Base-by-base conservation (phyloP, 2,888 invertebrate genomes). In the Venusia cambrica region DNA sequence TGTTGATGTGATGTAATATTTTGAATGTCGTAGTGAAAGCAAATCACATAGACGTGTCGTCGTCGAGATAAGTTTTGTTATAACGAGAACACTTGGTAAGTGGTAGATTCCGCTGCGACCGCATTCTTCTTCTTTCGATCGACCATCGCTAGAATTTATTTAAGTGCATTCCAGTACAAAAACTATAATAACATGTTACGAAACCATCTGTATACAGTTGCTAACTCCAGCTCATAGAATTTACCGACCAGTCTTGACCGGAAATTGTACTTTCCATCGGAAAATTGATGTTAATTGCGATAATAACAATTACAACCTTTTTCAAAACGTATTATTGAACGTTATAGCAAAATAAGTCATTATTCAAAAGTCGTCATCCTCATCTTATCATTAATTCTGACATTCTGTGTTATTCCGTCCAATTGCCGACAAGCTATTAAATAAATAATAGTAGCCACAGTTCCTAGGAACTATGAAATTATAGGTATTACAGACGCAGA, bases 41-140 rank as follows among this genome's bases (percentile, higher is more conserved):
- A n/a, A 16, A 12, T 18, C 13, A 18, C 7, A 29, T 29, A 15
- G 3, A 15, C 21, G 25, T 25, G 0, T 25, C 12, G 26, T 20
- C 16, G 16, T 22, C 33, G 33, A 45, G 41, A 48, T 32, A 46
- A 52, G 34, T 34, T 45, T 48, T 43, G 42, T 34, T 39, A 22
- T 45, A 52, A 52, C 45, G 55, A 54, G 54, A 53, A 51, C 50
- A 18, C 35, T 36, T 57, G 44, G 58, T 64, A 62, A 34, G 48
- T 41, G 51, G 38, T 45, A 32, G 48, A 61, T 54, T 59, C 59
- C 54, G 50, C 54, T 42, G 48, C 64, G 68, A 57, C 68, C 69
- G 64, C 73, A 72, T 73, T 72, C 69, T 38, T 51, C 52, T 64
- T 69, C 64, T 72, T 71, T 67, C 67, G 39, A 52, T 49, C 53